phyloP scores from a whole-genome alignment of 1,140 invertebrate genomes.

The Euura lappo region DNA sequence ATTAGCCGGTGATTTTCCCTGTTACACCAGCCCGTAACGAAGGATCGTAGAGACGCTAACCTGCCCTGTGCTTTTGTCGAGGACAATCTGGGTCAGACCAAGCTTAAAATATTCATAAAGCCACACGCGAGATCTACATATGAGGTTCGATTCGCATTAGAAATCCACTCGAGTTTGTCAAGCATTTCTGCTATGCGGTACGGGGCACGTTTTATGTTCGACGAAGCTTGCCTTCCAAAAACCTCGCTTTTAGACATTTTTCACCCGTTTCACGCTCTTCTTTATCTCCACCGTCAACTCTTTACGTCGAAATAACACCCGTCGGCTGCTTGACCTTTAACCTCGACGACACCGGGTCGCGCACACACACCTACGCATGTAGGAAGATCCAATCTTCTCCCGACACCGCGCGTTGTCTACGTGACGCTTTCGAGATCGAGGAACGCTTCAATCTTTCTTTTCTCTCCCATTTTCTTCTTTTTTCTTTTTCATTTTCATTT shows the following conservation, averaged over 20 bases:
- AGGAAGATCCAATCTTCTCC: too few species aligned
- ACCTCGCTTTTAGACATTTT: background rate
- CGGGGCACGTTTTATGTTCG: background rate
- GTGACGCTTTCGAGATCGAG: too few species aligned
- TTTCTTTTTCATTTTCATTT: too few species aligned
- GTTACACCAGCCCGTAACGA: background rate
- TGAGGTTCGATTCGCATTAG: slow-evolving; percentile 48
- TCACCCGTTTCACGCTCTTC: background rate
- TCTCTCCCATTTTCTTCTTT: too few species aligned
- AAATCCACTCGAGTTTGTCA: slow-evolving; percentile 44
- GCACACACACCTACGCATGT: too few species aligned
- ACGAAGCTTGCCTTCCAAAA: background rate
- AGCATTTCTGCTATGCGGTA: slow-evolving; percentile 22
- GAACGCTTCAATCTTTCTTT: too few species aligned
- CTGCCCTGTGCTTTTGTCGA: slow-evolving; percentile 27
- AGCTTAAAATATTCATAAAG: slow-evolving; percentile 56
- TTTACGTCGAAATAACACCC: too few species aligned
- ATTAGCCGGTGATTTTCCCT: background rate
- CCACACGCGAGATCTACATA: slow-evolving; percentile 50
- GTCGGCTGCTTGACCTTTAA: too few species aligned
- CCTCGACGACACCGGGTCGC: too few species aligned
- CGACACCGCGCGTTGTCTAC: too few species aligned
- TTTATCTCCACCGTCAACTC: background rate
- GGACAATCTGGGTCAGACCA: slow-evolving; percentile 54
- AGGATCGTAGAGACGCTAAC: background rate